Percentiles rank a stretch among this genome's conserved stretches.
Evolutionary conservation across 1,140 invertebrate genomes (phyloP).

Genomic region (Caenorhabditis remanei): DNA sequence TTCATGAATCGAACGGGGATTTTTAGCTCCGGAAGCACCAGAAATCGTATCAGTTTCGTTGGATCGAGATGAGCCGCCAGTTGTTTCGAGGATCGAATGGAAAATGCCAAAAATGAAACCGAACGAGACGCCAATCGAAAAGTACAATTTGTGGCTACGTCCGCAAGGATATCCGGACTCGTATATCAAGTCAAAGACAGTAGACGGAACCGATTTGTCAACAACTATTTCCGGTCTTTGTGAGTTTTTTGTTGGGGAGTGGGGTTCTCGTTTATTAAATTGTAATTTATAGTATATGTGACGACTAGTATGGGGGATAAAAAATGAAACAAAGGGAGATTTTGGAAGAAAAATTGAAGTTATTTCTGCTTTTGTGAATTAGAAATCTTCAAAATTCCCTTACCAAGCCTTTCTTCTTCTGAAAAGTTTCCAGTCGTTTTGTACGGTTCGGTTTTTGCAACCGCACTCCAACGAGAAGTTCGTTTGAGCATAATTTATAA

Average conservation of each 20-base stretch:
- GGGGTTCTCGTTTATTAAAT: slow-evolving; percentile 12
- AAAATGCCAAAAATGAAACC: slow-evolving; percentile 67
- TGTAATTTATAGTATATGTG: neutral
- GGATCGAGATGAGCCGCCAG: slow-evolving; percentile 70
- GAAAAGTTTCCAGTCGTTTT: too few relatives aligned
- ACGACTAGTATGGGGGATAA: neutral
- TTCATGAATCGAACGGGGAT: neutral
- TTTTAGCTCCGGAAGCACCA: slow-evolving; percentile 73
- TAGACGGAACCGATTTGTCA: slow-evolving; percentile 66
- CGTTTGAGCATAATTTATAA: too few relatives aligned
- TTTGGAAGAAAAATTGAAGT: neutral
- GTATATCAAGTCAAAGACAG: slow-evolving; percentile 64
- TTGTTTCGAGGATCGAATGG: slow-evolving; percentile 74
- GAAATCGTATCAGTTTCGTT: slow-evolving; percentile 73
- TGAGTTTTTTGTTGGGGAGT: slow-evolving; percentile 61
- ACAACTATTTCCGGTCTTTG: slow-evolving; percentile 72
- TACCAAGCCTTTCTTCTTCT: too few relatives aligned
- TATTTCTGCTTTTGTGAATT: too few relatives aligned
- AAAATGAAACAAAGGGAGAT: neutral
- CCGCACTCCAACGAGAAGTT: too few relatives aligned
- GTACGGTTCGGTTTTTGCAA: too few relatives aligned
- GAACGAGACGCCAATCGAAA: slow-evolving; percentile 60
- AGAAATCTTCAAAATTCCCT: too few relatives aligned
- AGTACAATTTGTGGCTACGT: slow-evolving; percentile 73
- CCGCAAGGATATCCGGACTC: slow-evolving; percentile 65